Conservation (phyloP, 35 echinoderm and acorn worm genomes). For the Lytechinus pictus region DNA sequence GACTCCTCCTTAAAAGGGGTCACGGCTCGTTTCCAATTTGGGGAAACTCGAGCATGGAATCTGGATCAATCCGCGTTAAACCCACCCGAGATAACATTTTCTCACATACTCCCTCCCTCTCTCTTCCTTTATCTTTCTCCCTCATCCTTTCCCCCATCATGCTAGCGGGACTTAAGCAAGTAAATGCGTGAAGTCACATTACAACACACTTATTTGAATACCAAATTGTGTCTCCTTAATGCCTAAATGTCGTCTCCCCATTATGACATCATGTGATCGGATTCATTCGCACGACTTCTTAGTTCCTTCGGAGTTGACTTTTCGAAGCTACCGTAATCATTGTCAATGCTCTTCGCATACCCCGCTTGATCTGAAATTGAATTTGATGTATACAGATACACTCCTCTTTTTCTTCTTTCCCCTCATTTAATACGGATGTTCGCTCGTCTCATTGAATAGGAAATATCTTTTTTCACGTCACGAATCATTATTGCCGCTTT, state of each 20-base stretch:
- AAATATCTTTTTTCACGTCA: too few species aligned
- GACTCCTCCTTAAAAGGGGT: background rate
- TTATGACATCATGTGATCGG: background rate
- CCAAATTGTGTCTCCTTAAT: background rate
- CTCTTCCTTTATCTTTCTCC: too few species aligned
- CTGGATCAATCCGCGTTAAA: background rate
- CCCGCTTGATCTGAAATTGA: background rate
- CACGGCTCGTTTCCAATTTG: background rate
- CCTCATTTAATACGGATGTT: background rate
- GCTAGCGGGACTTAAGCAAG: background rate
- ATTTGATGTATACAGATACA: background rate
- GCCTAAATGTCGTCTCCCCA: background rate
- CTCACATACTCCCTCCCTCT: background rate
- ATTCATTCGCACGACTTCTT: background rate
- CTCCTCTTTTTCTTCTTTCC: background rate
- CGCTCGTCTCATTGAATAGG: too few species aligned
- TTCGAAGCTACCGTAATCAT: background rate
- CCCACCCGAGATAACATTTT: slow-evolving; percentile 1
- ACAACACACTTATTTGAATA: background rate
- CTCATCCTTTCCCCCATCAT: background rate
- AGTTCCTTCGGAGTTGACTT: background rate
- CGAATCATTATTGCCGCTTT: too few species aligned
- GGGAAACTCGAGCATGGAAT: slow-evolving; percentile 9
- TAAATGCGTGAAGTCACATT: slow-evolving; percentile 12
- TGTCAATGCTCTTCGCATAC: background rate